Evolutionary conservation across 2,888 invertebrate species (phyloP).

Genomic region (Sesia apiformis): DNA sequence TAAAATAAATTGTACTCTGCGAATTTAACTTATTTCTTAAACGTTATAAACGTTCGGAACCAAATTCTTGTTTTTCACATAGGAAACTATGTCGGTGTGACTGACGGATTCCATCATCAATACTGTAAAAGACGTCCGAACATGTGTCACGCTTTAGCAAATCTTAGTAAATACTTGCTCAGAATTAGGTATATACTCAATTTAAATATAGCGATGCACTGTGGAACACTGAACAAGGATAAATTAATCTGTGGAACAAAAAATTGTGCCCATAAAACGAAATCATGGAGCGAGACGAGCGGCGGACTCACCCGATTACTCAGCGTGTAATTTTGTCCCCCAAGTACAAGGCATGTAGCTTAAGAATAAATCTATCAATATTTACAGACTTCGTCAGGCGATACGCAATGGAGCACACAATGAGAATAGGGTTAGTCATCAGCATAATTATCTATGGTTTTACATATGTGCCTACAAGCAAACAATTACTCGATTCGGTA

Average conservation of each 20-base stretch:
- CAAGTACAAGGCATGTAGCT: background rate
- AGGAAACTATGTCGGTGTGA: no score
- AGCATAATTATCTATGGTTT: constrained; percentile 14
- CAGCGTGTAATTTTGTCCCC: constrained; percentile 54
- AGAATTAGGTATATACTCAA: background rate
- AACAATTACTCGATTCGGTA: no score
- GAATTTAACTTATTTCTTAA: no score
- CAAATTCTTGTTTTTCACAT: no score
- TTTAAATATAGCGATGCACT: constrained; percentile 15
- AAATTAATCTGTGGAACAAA: constrained; percentile 37
- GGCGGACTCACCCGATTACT: constrained; percentile 52
- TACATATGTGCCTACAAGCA: background rate
- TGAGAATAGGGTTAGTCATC: constrained; percentile 40
- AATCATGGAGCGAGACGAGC: constrained; percentile 49
- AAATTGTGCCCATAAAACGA: constrained; percentile 47
- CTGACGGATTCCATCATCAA: no score
- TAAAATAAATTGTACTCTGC: no score
- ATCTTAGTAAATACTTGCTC: no score
- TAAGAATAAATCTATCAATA: constrained; percentile 58
- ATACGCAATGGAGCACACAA: constrained; percentile 55
- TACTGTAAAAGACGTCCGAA: no score
- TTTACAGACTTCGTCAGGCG: constrained; percentile 56
- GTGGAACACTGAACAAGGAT: constrained; percentile 5
- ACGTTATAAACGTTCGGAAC: no score
- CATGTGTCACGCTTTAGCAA: no score